A percentile compares a stretch with the other conserved stretches of the same genome.
These are phyloP conservation scores for Notarius lentiginosus DNA, from an alignment of 2,113 vertebrate species.

Conservation along the genomic window DNA sequence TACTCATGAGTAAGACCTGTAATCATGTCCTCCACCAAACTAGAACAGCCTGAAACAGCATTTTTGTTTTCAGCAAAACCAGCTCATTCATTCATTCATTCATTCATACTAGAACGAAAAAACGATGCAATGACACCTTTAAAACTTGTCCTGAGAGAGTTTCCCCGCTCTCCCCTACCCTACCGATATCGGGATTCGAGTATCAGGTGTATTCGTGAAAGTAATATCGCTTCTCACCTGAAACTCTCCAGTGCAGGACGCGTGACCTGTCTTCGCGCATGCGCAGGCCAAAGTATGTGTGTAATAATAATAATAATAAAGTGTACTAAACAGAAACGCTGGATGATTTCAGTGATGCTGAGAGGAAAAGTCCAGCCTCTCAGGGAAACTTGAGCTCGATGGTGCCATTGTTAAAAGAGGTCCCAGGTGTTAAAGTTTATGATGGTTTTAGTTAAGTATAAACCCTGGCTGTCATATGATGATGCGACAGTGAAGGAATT, in stretches of 20 bases:
- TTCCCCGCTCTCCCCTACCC: too few relatives aligned
- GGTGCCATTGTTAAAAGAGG: neutral
- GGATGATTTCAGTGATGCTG: neutral
- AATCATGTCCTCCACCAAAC: too few relatives aligned
- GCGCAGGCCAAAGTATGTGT: neutral
- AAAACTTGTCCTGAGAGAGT: too few relatives aligned
- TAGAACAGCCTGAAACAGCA: too few relatives aligned
- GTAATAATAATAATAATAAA: too few relatives aligned
- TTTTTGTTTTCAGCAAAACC: too few relatives aligned
- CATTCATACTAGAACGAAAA: too few relatives aligned
- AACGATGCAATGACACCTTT: too few relatives aligned
- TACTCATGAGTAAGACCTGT: too few relatives aligned
- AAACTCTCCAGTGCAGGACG: neutral
- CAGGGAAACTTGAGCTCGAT: neutral
- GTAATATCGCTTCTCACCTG: neutral
- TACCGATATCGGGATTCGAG: neutral
- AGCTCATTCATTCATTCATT: too few relatives aligned
- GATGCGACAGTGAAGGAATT: neutral
- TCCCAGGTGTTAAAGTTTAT: neutral
- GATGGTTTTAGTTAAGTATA: neutral
- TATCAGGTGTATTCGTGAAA: neutral
- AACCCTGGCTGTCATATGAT: conserved; percentile 6
- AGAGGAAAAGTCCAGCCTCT: neutral
- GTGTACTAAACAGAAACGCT: neutral
- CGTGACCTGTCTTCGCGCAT: conserved; percentile 12